Base-by-base conservation (phyloP, 2,797 vertebrate species). In the Neosilurus mollespiculum region DNA sequence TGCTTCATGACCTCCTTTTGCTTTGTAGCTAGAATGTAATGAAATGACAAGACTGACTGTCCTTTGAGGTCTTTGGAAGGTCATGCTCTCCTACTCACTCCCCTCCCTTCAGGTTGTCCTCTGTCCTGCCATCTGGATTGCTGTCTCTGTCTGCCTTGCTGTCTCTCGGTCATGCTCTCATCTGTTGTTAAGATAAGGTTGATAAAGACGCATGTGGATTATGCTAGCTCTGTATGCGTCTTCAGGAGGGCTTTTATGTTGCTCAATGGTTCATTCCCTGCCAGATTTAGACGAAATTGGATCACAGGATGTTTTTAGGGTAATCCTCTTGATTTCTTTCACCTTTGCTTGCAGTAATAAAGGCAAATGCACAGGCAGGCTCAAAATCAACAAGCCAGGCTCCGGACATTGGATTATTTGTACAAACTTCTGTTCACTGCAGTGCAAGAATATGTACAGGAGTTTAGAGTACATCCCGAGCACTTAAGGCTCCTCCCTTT, bases 71-170 rank as follows among this genome's bases (percentile, higher is more conserved):
- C 43, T n/a, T 80, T 81, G 58, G 70, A 83, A 81, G 81, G 85
- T 86, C 85, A 81, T 49, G 4, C 11, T n/a, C 20, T 24, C 51
- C 61, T 59, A 22, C 22, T 12, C 18, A 30, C 61, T 80, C 61
- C 37, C 20, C 56, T 64, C 70, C 43, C 64, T 49, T 80, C 82
- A 81, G 65, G 79, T 16, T n/a, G 22, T 51, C 10, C 30, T 24
- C 72, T 65, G 53, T 81, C 12, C 72, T 59, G 66, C 71, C 75
- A 51, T 86, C 67, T 84, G 73, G 54, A 53, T 73, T 37, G 78
- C 34, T 66, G 3, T 49, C 20, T 70, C 65, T 43, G 8, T 73
- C 11, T 67, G 14, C 49, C 49, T 37, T 1, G 24, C 58, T 59
- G 8, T 24, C 26, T 37, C 26, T 58, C 70, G 53, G 56, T 65